Evolutionary conservation across 2,888 invertebrate species (phyloP).

Genomic region (Syrphus vitripennis): DNA sequence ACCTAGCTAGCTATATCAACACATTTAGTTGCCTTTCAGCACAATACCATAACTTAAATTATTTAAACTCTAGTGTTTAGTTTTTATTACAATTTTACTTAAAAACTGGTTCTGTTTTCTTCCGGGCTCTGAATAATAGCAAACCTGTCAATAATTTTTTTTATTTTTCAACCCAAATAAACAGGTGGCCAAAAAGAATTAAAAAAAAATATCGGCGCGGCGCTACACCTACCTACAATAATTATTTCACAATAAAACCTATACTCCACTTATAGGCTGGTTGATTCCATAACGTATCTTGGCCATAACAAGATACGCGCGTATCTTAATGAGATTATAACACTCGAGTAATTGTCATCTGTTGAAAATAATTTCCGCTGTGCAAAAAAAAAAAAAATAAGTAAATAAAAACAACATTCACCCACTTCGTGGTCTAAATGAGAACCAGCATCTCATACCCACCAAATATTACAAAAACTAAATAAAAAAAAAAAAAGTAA

Average conservation of each 20-base stretch:
- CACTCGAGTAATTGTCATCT: slow-evolving; percentile 63
- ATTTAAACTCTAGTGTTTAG: not conserved
- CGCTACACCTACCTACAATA: slow-evolving; percentile 26
- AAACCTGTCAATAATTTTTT: not conserved
- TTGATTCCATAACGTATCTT: slow-evolving; percentile 19
- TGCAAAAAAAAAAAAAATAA: not conserved
- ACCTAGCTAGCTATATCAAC: too few species aligned
- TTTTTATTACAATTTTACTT: not conserved
- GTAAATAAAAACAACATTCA: not conserved
- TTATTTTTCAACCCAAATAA: not conserved
- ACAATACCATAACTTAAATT: not conserved
- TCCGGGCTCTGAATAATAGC: not conserved
- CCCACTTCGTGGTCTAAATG: slow-evolving; percentile 26
- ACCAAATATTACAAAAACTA: not conserved
- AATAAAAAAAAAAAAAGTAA: slow-evolving; percentile 25
- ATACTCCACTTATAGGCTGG: not conserved
- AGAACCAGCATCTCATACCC: not conserved
- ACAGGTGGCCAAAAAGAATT: not conserved
- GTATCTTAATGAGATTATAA: slow-evolving; percentile 60
- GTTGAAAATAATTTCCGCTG: slow-evolving; percentile 52
- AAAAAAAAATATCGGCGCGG: slow-evolving; percentile 6
- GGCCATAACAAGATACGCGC: slow-evolving; percentile 36
- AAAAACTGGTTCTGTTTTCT: not conserved
- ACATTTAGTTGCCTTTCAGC: too few species aligned
- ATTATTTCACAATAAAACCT: slow-evolving; percentile 2